These are phyloP conservation scores for Bilobella aurantiaca DNA, from an alignment of 1,140 invertebrate species.

Conservation along the genomic window DNA sequence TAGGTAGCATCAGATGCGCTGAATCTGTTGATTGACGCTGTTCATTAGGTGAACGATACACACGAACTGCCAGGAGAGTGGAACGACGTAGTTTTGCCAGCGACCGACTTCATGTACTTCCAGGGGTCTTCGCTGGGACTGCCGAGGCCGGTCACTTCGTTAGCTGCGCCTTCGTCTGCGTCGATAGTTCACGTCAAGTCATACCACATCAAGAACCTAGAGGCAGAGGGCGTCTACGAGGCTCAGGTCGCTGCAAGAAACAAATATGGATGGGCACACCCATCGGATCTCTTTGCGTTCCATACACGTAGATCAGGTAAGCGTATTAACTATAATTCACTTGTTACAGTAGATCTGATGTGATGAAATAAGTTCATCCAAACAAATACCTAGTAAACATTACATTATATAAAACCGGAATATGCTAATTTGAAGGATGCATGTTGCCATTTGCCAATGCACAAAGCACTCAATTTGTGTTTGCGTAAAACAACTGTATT, in stretches of 20 bases:
- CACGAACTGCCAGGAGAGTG: constrained; percentile 59
- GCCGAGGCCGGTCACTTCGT: constrained; percentile 11
- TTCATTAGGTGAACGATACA: constrained; percentile 49
- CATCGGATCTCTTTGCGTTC: constrained; percentile 36
- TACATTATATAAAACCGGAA: no score
- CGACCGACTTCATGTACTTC: constrained; percentile 39
- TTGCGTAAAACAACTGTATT: no score
- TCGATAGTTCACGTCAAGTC: constrained; percentile 47
- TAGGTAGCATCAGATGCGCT: no score
- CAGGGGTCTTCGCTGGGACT: constrained; percentile 12
- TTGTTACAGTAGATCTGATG: neutral
- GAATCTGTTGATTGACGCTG: neutral
- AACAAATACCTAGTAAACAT: no score
- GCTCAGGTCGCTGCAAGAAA: constrained; percentile 55
- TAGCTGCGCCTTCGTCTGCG: constrained; percentile 38
- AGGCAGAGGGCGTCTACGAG: constrained; percentile 52
- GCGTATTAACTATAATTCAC: constrained; percentile 26
- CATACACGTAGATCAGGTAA: constrained; percentile 36
- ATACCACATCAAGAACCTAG: constrained; percentile 48
- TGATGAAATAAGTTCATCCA: neutral
- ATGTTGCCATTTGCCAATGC: no score
- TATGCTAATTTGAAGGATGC: no score
- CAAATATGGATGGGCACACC: constrained; percentile 48
- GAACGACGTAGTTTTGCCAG: constrained; percentile 56
- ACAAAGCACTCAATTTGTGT: no score